Conservation (phyloP, 1,140 invertebrate species). For the Drosophila saltans region DNA sequence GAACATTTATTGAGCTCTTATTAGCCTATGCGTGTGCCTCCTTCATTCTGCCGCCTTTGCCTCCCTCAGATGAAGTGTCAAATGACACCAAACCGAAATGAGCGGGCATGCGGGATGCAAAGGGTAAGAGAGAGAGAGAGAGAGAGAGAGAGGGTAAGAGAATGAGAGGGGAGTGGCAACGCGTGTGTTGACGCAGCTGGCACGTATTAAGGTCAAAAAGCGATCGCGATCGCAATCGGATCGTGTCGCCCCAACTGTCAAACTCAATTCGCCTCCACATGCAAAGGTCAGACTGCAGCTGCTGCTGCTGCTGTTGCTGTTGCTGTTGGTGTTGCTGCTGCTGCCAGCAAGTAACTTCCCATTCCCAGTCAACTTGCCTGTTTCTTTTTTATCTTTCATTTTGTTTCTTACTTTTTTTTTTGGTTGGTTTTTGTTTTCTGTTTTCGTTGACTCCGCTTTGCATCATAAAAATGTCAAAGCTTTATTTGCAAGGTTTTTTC, state of each 20-base stretch:
- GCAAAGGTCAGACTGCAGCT: constrained; percentile 73
- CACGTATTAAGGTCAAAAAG: constrained; percentile 82
- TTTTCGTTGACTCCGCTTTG: constrained; percentile 63
- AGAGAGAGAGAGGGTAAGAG: background rate
- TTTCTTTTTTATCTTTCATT: constrained; percentile 9
- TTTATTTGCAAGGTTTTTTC: constrained; percentile 72
- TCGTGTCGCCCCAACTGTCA: constrained; percentile 80
- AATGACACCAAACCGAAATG: background rate
- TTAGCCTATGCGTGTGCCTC: constrained; percentile 17
- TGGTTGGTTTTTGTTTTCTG: constrained; percentile 26
- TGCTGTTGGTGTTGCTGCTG: constrained; percentile 63
- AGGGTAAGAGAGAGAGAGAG: background rate
- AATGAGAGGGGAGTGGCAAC: background rate
- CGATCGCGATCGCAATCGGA: constrained; percentile 78
- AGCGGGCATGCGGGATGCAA: too few relatives aligned
- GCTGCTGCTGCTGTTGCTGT: constrained; percentile 53
- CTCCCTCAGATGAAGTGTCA: background rate
- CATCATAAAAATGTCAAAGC: constrained; percentile 83
- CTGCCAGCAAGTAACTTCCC: constrained; percentile 56
- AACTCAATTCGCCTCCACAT: constrained; percentile 78
- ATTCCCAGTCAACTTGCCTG: constrained; percentile 3
- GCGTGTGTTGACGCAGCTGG: constrained; percentile 73
- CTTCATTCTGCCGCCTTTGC: background rate
- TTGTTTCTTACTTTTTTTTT: background rate
- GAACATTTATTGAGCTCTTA: constrained; percentile 12